Conservation (phyloP, 2,797 vertebrate genomes). For the Heterohyrax brucei region DNA sequence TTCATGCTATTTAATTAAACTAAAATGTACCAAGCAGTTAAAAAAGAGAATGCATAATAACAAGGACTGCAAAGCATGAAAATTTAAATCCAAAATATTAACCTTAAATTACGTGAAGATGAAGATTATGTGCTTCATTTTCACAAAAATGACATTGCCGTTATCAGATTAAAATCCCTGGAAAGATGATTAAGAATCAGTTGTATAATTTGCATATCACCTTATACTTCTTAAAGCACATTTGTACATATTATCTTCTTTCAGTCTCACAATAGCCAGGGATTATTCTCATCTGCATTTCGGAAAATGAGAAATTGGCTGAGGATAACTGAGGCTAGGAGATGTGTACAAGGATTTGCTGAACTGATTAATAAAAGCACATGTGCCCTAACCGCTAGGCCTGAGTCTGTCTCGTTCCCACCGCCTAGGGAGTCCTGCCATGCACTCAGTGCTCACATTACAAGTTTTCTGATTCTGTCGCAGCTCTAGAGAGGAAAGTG, state of each 20-base stretch:
- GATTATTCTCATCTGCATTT: constrained; percentile 12
- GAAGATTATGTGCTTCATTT: constrained; percentile 65
- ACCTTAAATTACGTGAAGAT: constrained; percentile 75
- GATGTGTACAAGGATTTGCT: background rate
- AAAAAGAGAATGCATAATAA: constrained; percentile 73
- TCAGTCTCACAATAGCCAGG: background rate
- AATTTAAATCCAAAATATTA: constrained; percentile 70
- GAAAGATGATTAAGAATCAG: constrained; percentile 70
- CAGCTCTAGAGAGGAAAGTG: background rate
- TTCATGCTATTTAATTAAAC: constrained; percentile 79
- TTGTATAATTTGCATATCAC: constrained; percentile 65
- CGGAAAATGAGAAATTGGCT: background rate
- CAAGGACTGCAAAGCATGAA: constrained; percentile 17
- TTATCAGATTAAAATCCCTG: constrained; percentile 62
- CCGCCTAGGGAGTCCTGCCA: background rate
- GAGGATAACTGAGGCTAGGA: background rate
- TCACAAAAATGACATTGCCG: constrained; percentile 64
- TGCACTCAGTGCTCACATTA: background rate
- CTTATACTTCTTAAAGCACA: constrained; percentile 49
- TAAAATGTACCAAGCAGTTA: constrained; percentile 67
- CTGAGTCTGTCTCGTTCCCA: background rate
- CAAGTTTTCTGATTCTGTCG: background rate
- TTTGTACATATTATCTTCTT: constrained; percentile 10
- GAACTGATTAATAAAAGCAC: background rate
- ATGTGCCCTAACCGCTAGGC: background rate